Evolutionary conservation across 2,797 vertebrate species (phyloP), one percentile per base, ranked within the genome.

Genomic region (Alosa sapidissima): DNA sequence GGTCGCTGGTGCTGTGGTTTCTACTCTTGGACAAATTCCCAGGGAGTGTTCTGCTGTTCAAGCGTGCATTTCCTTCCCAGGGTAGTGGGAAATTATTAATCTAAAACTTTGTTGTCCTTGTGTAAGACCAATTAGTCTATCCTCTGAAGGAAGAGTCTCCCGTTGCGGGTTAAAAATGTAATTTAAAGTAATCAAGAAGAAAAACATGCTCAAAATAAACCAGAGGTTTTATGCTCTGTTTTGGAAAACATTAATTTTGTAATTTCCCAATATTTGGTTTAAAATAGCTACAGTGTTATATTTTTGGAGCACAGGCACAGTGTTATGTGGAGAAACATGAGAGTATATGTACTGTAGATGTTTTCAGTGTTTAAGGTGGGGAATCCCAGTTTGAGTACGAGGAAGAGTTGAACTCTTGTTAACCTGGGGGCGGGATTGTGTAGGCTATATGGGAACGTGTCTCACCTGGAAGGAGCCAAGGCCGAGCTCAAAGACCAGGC

Each of bases 401-500:
- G 28, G 28, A 28, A 28, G 28, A 28, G 28, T 28, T 28, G 28
- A 28, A 28, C 28, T 28, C 28, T 28, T 28, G 28, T 28, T 28
- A 28, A 28, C 28, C 28, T 28, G 13, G 52, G 13, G 52, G 52
- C 2, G 13, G 55, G 55, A 5, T 19, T 19, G 19, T n/a, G n/a
- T 2, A n/a, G n/a, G n/a, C n/a, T n/a, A 54, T 54, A 4, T 60
- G 7, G 21, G 19, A 5, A n/a, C 5, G 1, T 19, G 16, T 45
- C 16, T 47, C 41, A 99, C 98, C 98, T 99, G 98, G 91, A 99
- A 99, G 81, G 98, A 99, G 85, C 98, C 98, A 54, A 99, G 96
- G 82, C 98, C 98, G 90, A 99, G 91, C 86, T 99, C 98, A 89
- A 99, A 99, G 83, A 99, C 97, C 75, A 99, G 96, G 60, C 98